phyloP scores from a whole-genome alignment of 2,888 invertebrate genomes.

The Xestoiulus laeticollis region DNA sequence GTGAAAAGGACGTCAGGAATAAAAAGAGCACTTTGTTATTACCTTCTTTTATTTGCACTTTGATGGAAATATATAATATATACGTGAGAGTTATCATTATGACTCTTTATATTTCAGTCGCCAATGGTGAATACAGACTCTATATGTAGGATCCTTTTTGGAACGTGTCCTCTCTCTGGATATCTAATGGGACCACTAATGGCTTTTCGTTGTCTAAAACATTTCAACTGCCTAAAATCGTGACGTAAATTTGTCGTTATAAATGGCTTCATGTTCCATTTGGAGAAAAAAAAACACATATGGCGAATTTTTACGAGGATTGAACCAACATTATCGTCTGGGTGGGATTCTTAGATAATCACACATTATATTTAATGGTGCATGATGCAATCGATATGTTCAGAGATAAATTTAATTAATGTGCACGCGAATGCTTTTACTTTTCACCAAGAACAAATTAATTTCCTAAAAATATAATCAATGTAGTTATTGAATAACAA shows the following conservation, averaged over 20 bases:
- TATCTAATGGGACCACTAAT: slow-evolving; percentile 1
- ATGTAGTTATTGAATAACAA: too few relatives aligned
- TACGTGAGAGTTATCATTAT: background rate
- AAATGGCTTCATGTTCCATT: background rate
- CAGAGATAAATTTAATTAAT: too few relatives aligned
- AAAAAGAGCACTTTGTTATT: slow-evolving; percentile 8
- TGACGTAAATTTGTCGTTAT: slow-evolving; percentile 10
- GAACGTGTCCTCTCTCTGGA: background rate
- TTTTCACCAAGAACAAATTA: too few relatives aligned
- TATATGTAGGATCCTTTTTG: background rate
- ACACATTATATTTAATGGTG: too few relatives aligned
- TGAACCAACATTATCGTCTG: too few relatives aligned
- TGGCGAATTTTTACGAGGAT: background rate
- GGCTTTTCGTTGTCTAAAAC: background rate
- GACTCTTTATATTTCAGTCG: background rate
- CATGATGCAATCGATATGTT: too few relatives aligned
- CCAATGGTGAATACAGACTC: background rate
- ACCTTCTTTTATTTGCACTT: slow-evolving; percentile 10
- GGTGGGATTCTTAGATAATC: too few relatives aligned
- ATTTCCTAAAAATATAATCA: too few relatives aligned
- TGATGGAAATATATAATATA: background rate
- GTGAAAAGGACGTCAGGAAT: background rate
- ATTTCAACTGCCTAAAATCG: background rate
- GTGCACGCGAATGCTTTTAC: too few relatives aligned
- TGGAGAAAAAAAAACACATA: background rate